Conservation (phyloP, 2,888 invertebrate species). For the Drosophila anomelani region DNA sequence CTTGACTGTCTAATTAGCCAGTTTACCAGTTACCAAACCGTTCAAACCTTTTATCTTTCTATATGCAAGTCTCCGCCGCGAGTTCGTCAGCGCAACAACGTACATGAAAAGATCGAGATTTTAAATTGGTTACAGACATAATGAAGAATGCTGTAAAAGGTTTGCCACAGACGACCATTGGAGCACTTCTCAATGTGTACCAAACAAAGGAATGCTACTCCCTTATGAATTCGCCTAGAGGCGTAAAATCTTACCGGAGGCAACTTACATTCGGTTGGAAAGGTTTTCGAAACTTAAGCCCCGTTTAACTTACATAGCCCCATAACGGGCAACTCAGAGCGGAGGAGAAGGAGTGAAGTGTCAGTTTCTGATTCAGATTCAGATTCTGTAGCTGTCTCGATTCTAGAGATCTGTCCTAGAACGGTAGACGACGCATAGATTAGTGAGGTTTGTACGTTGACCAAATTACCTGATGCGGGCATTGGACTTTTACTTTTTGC, state of each 20-base stretch:
- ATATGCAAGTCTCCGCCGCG: conserved; percentile 35
- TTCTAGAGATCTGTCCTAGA: conserved; percentile 77
- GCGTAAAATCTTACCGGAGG: conserved; percentile 41
- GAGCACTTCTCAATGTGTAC: conserved; percentile 46
- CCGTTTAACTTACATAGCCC: conserved; percentile 45
- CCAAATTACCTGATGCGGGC: conserved; percentile 67
- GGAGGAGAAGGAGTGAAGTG: conserved; percentile 30
- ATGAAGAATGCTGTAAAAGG: conserved; percentile 18
- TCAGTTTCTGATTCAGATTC: conserved; percentile 9
- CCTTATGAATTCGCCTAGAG: conserved; percentile 18
- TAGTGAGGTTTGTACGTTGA: conserved; percentile 72
- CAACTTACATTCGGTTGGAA: conserved; percentile 39
- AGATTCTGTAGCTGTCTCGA: conserved; percentile 58
- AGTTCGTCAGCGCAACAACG: conserved; percentile 48
- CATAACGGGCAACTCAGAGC: conserved; percentile 32
- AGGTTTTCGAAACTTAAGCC: conserved; percentile 24
- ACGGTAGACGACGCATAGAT: conserved; percentile 75
- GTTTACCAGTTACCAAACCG: conserved; percentile 50
- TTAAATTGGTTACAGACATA: conserved; percentile 62
- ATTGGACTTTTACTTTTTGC: conserved; percentile 32
- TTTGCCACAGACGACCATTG: conserved; percentile 31
- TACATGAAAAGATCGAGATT: conserved; percentile 72
- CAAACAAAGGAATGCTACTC: conserved; percentile 41
- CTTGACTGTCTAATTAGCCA: conserved; percentile 9
- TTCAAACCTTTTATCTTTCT: conserved; percentile 60